These are phyloP conservation scores for Blera fallax DNA, from an alignment of 2,888 invertebrate genomes.

Conservation along the genomic window DNA sequence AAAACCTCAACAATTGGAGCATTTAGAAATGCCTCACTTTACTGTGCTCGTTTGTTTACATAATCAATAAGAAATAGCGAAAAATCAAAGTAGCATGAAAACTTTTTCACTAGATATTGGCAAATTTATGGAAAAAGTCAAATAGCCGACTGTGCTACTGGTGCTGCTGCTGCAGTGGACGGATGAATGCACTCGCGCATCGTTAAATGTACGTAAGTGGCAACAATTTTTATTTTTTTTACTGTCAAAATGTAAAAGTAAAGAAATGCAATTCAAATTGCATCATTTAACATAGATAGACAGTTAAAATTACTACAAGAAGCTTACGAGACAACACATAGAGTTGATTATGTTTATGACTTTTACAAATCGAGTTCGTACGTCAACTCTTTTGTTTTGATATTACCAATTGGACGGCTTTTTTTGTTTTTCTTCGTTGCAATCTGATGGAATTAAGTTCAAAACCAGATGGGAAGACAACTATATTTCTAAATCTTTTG, in stretches of 20 bases:
- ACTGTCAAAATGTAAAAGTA: constrained; percentile 53
- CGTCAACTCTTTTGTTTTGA: not conserved
- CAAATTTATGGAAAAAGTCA: not conserved
- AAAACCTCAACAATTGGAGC: not conserved
- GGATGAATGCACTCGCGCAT: constrained; percentile 12
- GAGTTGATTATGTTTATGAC: not conserved
- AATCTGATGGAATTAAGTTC: not conserved
- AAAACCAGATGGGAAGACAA: not conserved
- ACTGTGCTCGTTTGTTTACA: constrained; percentile 31
- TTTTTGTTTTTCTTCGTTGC: not conserved
- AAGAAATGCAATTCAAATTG: constrained; percentile 52
- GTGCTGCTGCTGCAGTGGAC: not conserved
- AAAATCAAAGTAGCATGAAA: constrained; percentile 61
- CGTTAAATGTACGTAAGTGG: not conserved
- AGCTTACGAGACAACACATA: not conserved
- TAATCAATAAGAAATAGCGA: constrained; percentile 63
- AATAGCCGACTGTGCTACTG: not conserved
- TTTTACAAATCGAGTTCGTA: not conserved
- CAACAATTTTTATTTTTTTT: not conserved
- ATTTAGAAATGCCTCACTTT: not conserved
- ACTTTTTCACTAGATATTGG: constrained; percentile 30
- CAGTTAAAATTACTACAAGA: not conserved
- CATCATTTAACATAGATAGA: constrained; percentile 46
- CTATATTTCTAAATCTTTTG: not conserved
- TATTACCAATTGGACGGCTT: not conserved